Conservation (phyloP, 2,888 invertebrate genomes). For the Leucophenga maculata region DNA sequence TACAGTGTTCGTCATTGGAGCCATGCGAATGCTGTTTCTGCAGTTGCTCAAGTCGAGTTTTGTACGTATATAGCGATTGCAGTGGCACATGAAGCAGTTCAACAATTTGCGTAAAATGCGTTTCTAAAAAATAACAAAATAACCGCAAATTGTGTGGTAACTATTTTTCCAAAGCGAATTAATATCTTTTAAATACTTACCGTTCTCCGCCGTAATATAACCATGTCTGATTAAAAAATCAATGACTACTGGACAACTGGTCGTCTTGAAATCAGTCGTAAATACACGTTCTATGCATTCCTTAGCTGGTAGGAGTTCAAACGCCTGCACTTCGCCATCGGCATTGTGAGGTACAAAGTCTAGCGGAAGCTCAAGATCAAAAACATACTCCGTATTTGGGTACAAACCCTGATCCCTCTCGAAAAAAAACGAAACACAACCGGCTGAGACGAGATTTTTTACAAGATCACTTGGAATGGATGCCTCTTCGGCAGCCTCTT, state of each 20-base stretch:
- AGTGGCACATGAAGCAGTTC: constrained; percentile 91
- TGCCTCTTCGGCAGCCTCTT: constrained; percentile 96
- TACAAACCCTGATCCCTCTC: constrained; percentile 94
- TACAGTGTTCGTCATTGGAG: constrained; percentile 47
- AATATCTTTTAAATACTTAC: constrained; percentile 73
- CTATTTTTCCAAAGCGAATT: background rate
- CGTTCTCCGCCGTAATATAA: constrained; percentile 89
- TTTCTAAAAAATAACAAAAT: constrained; percentile 77
- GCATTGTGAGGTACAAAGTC: constrained; percentile 94
- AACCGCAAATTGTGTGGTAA: background rate
- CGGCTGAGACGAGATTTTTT: constrained; percentile 73
- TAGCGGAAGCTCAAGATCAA: constrained; percentile 90
- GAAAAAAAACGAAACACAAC: constrained; percentile 80
- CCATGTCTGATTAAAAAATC: constrained; percentile 95
- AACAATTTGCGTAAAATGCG: constrained; percentile 86
- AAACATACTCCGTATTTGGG: constrained; percentile 95
- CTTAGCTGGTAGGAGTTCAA: constrained; percentile 87
- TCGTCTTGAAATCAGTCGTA: constrained; percentile 91
- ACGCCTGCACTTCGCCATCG: constrained; percentile 94
- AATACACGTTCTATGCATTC: constrained; percentile 88
- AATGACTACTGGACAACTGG: constrained; percentile 90
- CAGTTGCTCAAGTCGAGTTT: constrained; percentile 59
- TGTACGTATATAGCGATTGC: constrained; percentile 83
- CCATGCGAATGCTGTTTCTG: constrained; percentile 46
- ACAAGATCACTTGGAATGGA: constrained; percentile 87